Percentiles rank a stretch among this genome's conserved stretches.
Conservation (phyloP, 2,888 invertebrate species). For the Dicycla oo region DNA sequence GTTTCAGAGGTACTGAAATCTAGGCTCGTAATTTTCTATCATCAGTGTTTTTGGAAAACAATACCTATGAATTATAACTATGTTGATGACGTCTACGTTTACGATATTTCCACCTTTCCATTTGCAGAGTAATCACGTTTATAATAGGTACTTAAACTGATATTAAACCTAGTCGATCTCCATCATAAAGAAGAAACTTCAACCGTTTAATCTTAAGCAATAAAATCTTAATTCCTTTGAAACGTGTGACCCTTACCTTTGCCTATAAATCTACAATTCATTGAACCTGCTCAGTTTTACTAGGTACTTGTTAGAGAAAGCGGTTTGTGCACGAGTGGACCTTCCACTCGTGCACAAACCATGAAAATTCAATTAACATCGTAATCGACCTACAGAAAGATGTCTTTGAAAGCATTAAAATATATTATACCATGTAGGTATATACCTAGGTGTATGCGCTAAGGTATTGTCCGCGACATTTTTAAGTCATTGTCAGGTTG, state of each 20-base stretch:
- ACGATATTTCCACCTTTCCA: background rate
- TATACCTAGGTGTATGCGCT: no score
- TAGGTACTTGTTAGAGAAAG: background rate
- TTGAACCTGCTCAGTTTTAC: constrained; percentile 29
- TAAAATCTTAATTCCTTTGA: constrained; percentile 35
- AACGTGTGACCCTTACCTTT: constrained; percentile 47
- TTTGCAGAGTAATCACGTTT: background rate
- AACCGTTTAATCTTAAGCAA: constrained; percentile 31
- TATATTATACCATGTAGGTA: no score
- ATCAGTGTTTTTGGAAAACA: background rate
- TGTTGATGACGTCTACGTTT: background rate
- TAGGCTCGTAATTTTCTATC: background rate
- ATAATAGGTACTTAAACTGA: background rate
- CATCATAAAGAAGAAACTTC: constrained; percentile 9
- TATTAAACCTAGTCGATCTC: background rate
- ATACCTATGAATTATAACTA: background rate
- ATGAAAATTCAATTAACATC: no score
- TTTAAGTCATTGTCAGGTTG: no score
- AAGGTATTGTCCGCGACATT: no score
- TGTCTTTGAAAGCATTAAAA: no score
- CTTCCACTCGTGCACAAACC: background rate
- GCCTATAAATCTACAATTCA: constrained; percentile 36
- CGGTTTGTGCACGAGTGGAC: no score
- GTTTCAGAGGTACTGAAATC: constrained; percentile 9
- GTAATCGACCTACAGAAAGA: no score